Percentiles rank a stretch among this genome's conserved stretches.
Conservation (phyloP, 37 sponge, comb jelly and placozoan genomes). For the Diacarnus erythraeanus region DNA sequence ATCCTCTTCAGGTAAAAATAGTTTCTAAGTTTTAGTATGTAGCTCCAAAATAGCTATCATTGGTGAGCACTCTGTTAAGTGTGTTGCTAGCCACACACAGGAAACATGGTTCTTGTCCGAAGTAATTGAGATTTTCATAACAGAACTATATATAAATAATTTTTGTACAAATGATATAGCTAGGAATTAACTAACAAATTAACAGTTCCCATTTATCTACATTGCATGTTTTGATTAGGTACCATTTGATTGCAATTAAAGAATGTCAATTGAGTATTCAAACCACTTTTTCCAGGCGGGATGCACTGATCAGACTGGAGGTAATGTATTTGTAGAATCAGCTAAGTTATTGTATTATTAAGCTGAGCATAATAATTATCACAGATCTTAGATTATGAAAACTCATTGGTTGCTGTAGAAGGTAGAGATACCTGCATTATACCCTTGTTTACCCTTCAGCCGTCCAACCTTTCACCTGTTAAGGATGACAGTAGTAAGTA, state of each 20-base stretch:
- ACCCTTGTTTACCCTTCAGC: constrained; percentile 59
- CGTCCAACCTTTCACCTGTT: background rate
- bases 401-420: constrained; percentile 22
- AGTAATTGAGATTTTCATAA: too few relatives aligned
- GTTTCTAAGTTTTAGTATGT: background rate
- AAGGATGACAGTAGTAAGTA: too few relatives aligned
- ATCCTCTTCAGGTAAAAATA: constrained; percentile 69
- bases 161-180: too few relatives aligned
- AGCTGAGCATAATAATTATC: constrained; percentile 14
- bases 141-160: too few relatives aligned
- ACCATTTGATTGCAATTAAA: constrained; percentile 33
- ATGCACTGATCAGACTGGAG: constrained; percentile 78
- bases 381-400: constrained; percentile 77
- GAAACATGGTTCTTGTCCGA: too few relatives aligned
- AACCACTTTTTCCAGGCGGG: constrained; percentile 76
- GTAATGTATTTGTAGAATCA: constrained; percentile 32
- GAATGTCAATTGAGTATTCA: constrained; percentile 76
- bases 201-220: too few relatives aligned
- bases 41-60: constrained; percentile 1
- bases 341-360: background rate
- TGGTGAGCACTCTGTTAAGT: too few relatives aligned
- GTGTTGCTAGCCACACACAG: too few relatives aligned
- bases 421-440: constrained; percentile 81
- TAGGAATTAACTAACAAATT: too few relatives aligned
- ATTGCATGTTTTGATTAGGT: constrained; percentile 26